These are phyloP conservation scores for Brachionus rotundiformis DNA, from an alignment of 1,140 invertebrate genomes.

Conservation along the genomic window DNA sequence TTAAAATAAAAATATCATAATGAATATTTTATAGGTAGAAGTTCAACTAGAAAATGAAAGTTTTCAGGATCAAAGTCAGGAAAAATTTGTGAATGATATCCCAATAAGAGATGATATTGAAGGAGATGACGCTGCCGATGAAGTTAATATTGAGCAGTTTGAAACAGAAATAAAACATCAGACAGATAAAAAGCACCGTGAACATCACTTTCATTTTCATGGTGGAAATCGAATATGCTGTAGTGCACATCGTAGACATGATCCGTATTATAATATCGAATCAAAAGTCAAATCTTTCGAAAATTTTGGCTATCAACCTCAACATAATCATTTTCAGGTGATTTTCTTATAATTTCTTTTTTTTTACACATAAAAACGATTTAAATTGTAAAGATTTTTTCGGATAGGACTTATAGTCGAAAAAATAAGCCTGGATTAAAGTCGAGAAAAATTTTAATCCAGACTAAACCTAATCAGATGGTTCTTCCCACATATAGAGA, in stretches of 20 bases:
- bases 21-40: neutral
- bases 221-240: conserved; percentile 28
- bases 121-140: conserved; percentile 23
- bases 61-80: conserved; percentile 26
- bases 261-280: conserved; percentile 44
- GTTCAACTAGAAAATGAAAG: neutral
- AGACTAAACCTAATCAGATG: neutral
- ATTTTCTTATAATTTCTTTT: neutral
- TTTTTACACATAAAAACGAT: neutral
- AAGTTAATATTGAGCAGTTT: conserved; percentile 29
- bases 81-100: conserved; percentile 1
- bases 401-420: neutral
- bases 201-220: conserved; percentile 39
- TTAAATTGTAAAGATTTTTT: neutral
- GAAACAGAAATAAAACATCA: neutral
- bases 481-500: neutral
- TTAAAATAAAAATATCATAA: neutral
- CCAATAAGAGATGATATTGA: neutral
- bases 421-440: neutral
- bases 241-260: conserved; percentile 42
- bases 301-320: conserved; percentile 30
- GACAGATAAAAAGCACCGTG: neutral
- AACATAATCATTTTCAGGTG: neutral
- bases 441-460: neutral
- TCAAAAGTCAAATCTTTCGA: conserved; percentile 43